Percentiles rank a stretch among this genome's conserved stretches.
These are phyloP conservation scores for Pseudopleuronectes americanus DNA, from an alignment of 2,797 vertebrate genomes.

Conservation along the genomic window DNA sequence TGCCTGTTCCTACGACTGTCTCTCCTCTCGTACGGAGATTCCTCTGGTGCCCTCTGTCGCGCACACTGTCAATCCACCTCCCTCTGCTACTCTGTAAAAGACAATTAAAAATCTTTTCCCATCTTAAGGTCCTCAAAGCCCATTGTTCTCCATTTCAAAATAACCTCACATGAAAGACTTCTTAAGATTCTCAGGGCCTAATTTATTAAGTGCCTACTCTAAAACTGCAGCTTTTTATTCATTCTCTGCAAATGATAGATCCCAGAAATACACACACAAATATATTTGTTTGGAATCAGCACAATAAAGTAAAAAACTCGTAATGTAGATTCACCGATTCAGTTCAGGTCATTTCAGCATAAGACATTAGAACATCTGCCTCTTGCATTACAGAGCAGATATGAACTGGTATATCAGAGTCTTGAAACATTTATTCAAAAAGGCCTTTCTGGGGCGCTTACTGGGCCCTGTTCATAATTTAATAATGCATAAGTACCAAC, in stretches of 20 bases:
- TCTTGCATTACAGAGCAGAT: constrained; percentile 66
- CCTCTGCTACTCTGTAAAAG: constrained; percentile 28
- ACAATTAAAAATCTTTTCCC: constrained; percentile 35
- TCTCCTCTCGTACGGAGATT: constrained; percentile 11
- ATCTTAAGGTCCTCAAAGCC: constrained; percentile 20
- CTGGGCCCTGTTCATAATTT: constrained; percentile 76
- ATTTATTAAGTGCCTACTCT: constrained; percentile 44
- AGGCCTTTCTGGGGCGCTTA: constrained; percentile 78
- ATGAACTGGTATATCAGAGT: constrained; percentile 76
- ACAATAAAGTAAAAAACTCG: constrained; percentile 39
- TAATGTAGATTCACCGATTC: constrained; percentile 27
- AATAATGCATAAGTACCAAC: constrained; percentile 81
- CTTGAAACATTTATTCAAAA: constrained; percentile 85
- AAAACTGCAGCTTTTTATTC: background rate
- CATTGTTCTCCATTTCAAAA: constrained; percentile 55
- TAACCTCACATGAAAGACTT: constrained; percentile 32
- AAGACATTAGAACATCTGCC: constrained; percentile 55
- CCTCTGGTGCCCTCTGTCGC: constrained; percentile 24
- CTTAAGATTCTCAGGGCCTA: constrained; percentile 1
- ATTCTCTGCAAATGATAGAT: background rate
- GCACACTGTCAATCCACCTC: constrained; percentile 28
- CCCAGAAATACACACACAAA: background rate
- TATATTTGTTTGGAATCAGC: constrained; percentile 49
- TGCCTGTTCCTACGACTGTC: constrained; percentile 9
- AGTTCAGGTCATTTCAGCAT: constrained; percentile 48